phyloP scores from a whole-genome alignment of 2,888 invertebrate species.

The Petrolisthes manimaculis region DNA sequence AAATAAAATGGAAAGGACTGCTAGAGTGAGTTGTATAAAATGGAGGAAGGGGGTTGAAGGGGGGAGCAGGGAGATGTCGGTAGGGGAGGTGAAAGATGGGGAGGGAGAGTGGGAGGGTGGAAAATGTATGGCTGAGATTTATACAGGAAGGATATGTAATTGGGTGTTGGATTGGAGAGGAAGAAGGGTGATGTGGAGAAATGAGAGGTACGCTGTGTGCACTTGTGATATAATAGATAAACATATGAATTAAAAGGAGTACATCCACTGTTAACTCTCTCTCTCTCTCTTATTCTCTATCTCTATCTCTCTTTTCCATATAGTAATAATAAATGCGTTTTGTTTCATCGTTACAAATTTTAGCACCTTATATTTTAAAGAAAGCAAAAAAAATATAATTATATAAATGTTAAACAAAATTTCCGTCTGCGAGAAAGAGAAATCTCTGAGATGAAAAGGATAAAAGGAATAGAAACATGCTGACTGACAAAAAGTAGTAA shows the following conservation, averaged over 20 bases:
- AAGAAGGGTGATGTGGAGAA: not conserved
- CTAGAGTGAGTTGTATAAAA: not conserved
- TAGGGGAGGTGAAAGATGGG: not conserved
- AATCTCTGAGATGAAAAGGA: too few species aligned
- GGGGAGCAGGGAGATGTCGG: not conserved
- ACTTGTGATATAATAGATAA: not conserved
- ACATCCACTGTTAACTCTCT: not conserved
- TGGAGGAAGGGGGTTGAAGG: not conserved
- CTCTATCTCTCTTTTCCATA: not conserved
- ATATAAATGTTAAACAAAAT: too few species aligned
- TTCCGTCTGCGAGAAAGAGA: too few species aligned
- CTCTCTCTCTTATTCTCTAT: not conserved
- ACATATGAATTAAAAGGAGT: not conserved
- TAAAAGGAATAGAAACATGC: too few species aligned
- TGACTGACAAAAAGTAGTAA: too few species aligned
- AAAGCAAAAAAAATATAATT: too few species aligned
- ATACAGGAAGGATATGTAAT: conserved; percentile 8
- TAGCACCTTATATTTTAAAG: too few species aligned
- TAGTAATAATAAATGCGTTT: not conserved
- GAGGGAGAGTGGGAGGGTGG: conserved; percentile 5
- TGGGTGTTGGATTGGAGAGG: not conserved
- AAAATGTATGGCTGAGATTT: not conserved
- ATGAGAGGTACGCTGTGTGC: not conserved
- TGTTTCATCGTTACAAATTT: too few species aligned
- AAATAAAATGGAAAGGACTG: not conserved